Percentiles rank a stretch among this genome's conserved stretches.
Conservation (phyloP, 2,888 invertebrate species). For the Eucriotettix oculatus region DNA sequence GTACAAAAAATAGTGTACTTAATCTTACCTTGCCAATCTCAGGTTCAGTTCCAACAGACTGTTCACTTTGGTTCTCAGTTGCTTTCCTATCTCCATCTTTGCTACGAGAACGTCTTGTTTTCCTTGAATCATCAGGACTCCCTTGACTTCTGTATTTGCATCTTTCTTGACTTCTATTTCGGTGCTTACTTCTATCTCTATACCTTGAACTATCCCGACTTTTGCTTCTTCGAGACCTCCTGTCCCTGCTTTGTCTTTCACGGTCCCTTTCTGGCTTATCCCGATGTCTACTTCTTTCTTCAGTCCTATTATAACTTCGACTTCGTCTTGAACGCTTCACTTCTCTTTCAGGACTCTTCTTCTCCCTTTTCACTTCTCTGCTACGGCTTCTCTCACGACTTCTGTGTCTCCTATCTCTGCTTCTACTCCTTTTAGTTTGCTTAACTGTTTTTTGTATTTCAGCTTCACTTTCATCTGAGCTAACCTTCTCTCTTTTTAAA, state of each 20-base stretch:
- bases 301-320: constrained; percentile 13
- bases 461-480: constrained; percentile 12
- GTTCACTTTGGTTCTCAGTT: constrained; percentile 13
- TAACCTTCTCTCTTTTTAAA: constrained; percentile 18
- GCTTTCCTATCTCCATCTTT: constrained; percentile 13
- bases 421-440: constrained; percentile 12
- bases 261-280: constrained; percentile 19
- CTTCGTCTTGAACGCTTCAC: constrained; percentile 18
- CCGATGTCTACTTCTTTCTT: constrained; percentile 12
- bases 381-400: constrained; percentile 19
- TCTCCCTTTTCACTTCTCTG: constrained; percentile 11
- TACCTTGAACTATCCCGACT: constrained; percentile 5
- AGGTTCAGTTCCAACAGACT: constrained; percentile 26
- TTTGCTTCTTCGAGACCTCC: constrained; percentile 14
- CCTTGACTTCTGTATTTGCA: constrained; percentile 17
- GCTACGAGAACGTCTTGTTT: constrained; percentile 17
- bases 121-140: constrained; percentile 21
- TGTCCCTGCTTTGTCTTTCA: constrained; percentile 13
- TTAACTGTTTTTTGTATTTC: constrained; percentile 9
- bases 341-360: constrained; percentile 10
- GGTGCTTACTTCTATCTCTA: constrained; percentile 20
- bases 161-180: constrained; percentile 17
- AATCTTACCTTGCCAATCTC: constrained; percentile 26
- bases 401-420: constrained; percentile 20
- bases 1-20: background rate